A percentile compares a stretch with the other conserved stretches of the same genome.
These are phyloP conservation scores for Amorpha juglandis DNA, from an alignment of 2,888 invertebrate genomes.

Conservation along the genomic window DNA sequence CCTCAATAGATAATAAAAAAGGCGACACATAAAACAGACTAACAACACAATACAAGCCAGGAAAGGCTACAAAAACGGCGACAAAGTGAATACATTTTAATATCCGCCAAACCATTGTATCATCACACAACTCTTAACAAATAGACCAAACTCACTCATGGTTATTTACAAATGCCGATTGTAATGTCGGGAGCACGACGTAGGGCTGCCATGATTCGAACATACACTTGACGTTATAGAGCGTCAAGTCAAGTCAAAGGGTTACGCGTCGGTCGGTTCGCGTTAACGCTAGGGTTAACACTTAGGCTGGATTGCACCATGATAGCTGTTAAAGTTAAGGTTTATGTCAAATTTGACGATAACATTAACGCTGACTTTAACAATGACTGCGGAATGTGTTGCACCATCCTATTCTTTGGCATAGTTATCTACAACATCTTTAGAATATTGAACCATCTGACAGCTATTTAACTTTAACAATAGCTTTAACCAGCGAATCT, in stretches of 20 bases:
- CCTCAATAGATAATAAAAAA: background rate
- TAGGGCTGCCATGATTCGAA: constrained; percentile 8
- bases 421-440: too few species aligned
- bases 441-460: too few species aligned
- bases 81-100: constrained; percentile 19
- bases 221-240: constrained; percentile 25
- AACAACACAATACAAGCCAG: background rate
- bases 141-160: constrained; percentile 20
- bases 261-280: constrained; percentile 37
- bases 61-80: background rate
- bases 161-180: constrained; percentile 24
- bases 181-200: constrained; percentile 16
- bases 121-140: constrained; percentile 13
- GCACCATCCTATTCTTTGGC: too few species aligned
- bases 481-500: too few species aligned
- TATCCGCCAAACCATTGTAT: constrained; percentile 15
- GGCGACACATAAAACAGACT: background rate
- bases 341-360: too few species aligned
- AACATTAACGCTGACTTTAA: too few species aligned
- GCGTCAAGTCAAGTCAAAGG: constrained; percentile 38
- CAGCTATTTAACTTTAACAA: too few species aligned
- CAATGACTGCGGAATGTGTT: too few species aligned
- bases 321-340: too few species aligned
- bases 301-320: too few species aligned
- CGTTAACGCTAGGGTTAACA: constrained; percentile 11